These are phyloP conservation scores for Eupithecia inturbata DNA, from an alignment of 2,888 invertebrate species.

Conservation along the genomic window DNA sequence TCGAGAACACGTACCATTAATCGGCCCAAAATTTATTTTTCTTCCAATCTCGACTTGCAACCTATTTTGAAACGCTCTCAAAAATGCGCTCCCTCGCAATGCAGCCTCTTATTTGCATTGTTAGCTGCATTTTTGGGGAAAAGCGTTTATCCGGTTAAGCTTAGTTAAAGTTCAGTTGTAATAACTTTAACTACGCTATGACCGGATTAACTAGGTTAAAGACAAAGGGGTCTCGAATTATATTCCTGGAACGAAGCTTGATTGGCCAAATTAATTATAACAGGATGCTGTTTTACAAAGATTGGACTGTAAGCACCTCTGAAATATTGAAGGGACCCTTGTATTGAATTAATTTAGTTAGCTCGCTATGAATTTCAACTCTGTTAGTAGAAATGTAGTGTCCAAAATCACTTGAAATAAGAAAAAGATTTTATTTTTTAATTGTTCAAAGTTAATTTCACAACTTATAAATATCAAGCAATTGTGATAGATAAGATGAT, in stretches of 20 bases:
- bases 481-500: too few species aligned
- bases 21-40: too few species aligned
- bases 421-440: too few species aligned
- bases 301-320: background rate
- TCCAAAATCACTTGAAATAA: too few species aligned
- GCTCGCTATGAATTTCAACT: background rate
- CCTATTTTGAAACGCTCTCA: background rate
- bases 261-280: constrained; percentile 11
- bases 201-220: background rate
- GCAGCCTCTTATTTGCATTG: background rate
- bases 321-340: background rate
- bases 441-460: too few species aligned
- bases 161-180: background rate
- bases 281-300: constrained; percentile 6
- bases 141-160: background rate
- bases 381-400: too few species aligned
- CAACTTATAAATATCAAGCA: too few species aligned
- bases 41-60: background rate
- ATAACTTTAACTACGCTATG: background rate
- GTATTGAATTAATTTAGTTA: background rate
- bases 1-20: too few species aligned
- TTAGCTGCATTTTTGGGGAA: background rate
- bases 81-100: background rate
- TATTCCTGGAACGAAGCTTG: constrained; percentile 8
- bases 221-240: background rate